Conservation (phyloP, 2,797 vertebrate genomes). For the Avahi laniger region DNA sequence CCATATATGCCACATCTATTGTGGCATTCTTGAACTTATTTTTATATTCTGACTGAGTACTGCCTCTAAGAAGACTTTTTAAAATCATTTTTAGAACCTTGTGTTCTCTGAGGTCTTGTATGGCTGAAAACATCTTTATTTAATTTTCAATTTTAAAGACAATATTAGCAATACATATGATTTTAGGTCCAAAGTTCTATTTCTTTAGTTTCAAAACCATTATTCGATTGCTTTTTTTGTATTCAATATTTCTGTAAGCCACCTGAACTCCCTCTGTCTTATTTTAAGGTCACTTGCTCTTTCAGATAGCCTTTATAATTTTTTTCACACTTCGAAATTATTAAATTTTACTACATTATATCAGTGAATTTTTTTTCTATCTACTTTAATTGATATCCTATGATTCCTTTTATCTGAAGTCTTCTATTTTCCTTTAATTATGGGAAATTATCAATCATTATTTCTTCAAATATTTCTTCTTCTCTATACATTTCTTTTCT, state of each 20-base stretch:
- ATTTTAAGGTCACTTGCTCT: neutral
- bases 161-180: neutral
- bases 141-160: conserved; percentile 3
- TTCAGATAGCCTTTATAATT: neutral
- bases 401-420: neutral
- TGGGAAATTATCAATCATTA: neutral
- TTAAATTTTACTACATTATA: neutral
- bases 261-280: neutral
- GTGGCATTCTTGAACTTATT: neutral
- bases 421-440: neutral
- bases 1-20: neutral
- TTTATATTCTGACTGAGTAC: neutral
- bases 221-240: neutral
- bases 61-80: neutral
- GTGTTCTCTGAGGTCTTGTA: neutral
- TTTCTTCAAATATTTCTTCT: neutral
- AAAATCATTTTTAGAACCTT: neutral
- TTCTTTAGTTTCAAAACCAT: conserved; percentile 5
- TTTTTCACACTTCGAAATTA: neutral
- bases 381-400: neutral
- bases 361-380: neutral
- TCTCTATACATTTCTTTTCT: neutral
- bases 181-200: neutral
- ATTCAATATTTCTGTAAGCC: neutral
- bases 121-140: neutral